Conservation (phyloP, 2,797 vertebrate species). For the Myiothlypis coronata region DNA sequence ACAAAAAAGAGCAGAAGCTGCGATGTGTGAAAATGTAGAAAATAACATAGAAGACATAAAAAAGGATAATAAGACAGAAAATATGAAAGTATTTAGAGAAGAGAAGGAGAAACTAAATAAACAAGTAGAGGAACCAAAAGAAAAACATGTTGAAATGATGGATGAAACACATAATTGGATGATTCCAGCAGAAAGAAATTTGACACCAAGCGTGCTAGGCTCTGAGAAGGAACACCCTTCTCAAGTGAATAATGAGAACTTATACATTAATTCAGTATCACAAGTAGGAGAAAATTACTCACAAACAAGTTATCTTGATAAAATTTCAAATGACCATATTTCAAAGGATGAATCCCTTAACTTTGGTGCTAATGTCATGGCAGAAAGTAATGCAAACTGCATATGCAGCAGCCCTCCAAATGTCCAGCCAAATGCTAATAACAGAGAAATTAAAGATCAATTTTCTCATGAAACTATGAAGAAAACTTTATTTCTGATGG, state of each 20-base stretch:
- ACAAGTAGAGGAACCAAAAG: neutral
- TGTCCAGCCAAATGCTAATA: neutral
- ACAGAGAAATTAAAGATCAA: neutral
- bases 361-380: neutral
- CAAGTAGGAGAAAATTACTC: neutral
- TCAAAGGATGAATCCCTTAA: neutral
- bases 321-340: neutral
- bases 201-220: neutral
- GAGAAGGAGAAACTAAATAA: neutral
- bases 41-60: neutral
- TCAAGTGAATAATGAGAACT: neutral
- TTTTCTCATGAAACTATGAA: neutral
- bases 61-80: neutral
- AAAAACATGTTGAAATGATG: neutral
- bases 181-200: neutral
- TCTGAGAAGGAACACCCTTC: neutral
- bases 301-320: neutral
- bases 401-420: neutral
- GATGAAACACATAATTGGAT: neutral
- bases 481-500: neutral
- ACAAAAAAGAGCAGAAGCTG: neutral
- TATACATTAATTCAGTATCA: neutral
- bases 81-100: neutral
- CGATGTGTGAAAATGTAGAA: neutral
- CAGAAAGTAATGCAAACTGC: neutral